Evolutionary conservation across 1,140 invertebrate genomes (phyloP).

Genomic region (Trichogramma pretiosum): DNA sequence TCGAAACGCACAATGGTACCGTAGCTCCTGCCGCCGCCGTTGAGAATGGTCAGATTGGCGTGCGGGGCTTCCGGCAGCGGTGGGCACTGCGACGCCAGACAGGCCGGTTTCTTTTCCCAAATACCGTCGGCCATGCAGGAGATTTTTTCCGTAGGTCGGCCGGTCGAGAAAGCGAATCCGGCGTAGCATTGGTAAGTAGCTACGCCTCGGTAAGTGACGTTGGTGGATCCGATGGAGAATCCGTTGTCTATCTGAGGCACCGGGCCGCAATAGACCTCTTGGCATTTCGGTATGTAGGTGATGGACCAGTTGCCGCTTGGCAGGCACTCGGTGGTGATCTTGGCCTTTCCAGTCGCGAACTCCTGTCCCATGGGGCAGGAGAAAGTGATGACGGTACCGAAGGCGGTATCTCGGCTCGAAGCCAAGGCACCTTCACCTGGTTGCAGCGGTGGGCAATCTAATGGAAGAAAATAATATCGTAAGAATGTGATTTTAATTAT

Average conservation of each 20-base stretch:
- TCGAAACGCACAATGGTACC: conserved; percentile 91
- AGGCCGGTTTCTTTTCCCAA: conserved; percentile 86
- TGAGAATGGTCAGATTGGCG: conserved; percentile 80
- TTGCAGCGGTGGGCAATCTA: conserved; percentile 79
- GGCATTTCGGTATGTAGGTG: conserved; percentile 87
- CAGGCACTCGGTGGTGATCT: conserved; percentile 76
- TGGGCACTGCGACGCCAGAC: conserved; percentile 90
- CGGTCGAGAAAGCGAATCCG: conserved; percentile 86
- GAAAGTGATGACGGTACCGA: conserved; percentile 82
- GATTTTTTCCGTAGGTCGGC: conserved; percentile 79
- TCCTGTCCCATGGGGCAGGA: conserved; percentile 90
- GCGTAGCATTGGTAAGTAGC: conserved; percentile 95
- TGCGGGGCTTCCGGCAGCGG: conserved; percentile 78
- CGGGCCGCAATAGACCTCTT: conserved; percentile 94
- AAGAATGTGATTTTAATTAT: not conserved
- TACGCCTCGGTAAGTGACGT: conserved; percentile 86
- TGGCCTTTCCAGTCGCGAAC: conserved; percentile 80
- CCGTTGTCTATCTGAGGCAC: conserved; percentile 97
- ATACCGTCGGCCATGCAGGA: conserved; percentile 78
- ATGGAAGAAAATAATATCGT: conserved; percentile 25
- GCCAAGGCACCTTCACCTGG: conserved; percentile 80
- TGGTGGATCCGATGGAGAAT: conserved; percentile 89
- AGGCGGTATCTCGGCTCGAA: conserved; percentile 83
- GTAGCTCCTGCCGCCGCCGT: conserved; percentile 87
- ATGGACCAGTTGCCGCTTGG: conserved; percentile 89